phyloP scores from a whole-genome alignment of 1,140 invertebrate species.

The Calephelis nemesis region DNA sequence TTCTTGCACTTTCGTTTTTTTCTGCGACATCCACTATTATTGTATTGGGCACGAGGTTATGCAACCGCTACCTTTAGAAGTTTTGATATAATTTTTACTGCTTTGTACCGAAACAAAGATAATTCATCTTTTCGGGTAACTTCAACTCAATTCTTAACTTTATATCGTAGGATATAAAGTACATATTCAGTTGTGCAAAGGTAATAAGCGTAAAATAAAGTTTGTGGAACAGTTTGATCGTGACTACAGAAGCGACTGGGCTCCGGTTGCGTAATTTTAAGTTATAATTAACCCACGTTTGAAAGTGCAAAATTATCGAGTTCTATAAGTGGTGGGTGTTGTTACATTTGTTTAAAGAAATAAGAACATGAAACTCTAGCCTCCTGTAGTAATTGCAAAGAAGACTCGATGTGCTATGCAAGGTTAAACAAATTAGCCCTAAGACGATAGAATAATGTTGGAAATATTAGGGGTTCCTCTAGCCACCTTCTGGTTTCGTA shows the following conservation, averaged over 20 bases:
- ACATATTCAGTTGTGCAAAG: constrained; percentile 16
- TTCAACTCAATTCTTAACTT: constrained; percentile 4
- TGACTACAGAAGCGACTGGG: constrained; percentile 71
- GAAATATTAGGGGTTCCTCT: too few species aligned
- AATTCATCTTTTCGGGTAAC: constrained; percentile 14
- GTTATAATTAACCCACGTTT: constrained; percentile 66
- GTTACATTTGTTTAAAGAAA: constrained; percentile 13
- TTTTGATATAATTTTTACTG: constrained; percentile 77
- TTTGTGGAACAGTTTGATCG: constrained; percentile 58
- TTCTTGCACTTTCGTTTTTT: constrained; percentile 75
- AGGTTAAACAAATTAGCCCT: too few species aligned
- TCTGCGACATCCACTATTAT: constrained; percentile 72
- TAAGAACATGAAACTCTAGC: not conserved
- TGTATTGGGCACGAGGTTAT: constrained; percentile 74
- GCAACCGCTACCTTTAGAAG: constrained; percentile 64
- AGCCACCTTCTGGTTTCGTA: too few species aligned
- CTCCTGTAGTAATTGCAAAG: too few species aligned
- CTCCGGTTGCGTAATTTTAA: constrained; percentile 57
- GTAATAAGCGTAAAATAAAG: constrained; percentile 31
- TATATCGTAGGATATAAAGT: constrained; percentile 32
- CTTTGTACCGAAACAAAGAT: constrained; percentile 49
- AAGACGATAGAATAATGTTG: too few species aligned
- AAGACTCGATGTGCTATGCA: too few species aligned
- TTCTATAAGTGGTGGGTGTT: constrained; percentile 29
- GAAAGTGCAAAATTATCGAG: constrained; percentile 70